A percentile compares a stretch with the other conserved stretches of the same genome.
These are phyloP conservation scores for Oryzias curvinotus DNA, from an alignment of 2,113 vertebrate genomes.

Conservation along the genomic window DNA sequence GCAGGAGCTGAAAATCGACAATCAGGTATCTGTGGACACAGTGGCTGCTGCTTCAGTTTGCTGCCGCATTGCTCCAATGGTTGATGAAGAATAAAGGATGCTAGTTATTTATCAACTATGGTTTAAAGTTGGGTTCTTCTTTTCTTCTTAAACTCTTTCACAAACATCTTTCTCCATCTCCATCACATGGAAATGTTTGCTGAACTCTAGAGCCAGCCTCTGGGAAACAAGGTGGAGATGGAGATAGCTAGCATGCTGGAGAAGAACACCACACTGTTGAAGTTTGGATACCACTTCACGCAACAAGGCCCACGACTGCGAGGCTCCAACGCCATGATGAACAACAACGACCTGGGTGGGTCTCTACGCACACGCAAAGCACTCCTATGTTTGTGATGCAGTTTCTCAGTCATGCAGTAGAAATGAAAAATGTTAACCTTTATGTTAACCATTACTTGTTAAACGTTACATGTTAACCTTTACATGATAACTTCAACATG, in stretches of 20 bases:
- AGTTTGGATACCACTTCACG: conserved; percentile 97
- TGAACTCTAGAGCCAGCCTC: conserved; percentile 86
- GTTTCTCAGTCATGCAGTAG: background rate
- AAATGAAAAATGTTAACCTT: background rate
- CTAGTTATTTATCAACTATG: no score
- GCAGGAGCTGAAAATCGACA: conserved; percentile 94
- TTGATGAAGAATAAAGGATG: no score
- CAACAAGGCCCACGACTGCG: conserved; percentile 95
- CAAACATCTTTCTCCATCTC: background rate
- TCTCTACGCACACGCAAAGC: conserved; percentile 4
- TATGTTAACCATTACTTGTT: no score
- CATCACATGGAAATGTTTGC: background rate
- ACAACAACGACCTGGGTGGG: conserved; percentile 96
- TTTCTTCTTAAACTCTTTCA: no score
- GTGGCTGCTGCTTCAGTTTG: background rate
- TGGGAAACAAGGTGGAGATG: conserved; percentile 99
- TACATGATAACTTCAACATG: no score
- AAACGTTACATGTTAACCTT: no score
- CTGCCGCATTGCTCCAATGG: no score
- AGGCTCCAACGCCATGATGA: conserved; percentile 97
- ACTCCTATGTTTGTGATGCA: background rate
- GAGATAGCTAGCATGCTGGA: conserved; percentile 96
- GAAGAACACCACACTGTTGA: conserved; percentile 90
- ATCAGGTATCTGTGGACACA: conserved; percentile 82
- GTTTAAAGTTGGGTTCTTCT: no score